These are phyloP conservation scores for Drosophila monieri DNA, from an alignment of 2,888 invertebrate genomes.

Conservation along the genomic window DNA sequence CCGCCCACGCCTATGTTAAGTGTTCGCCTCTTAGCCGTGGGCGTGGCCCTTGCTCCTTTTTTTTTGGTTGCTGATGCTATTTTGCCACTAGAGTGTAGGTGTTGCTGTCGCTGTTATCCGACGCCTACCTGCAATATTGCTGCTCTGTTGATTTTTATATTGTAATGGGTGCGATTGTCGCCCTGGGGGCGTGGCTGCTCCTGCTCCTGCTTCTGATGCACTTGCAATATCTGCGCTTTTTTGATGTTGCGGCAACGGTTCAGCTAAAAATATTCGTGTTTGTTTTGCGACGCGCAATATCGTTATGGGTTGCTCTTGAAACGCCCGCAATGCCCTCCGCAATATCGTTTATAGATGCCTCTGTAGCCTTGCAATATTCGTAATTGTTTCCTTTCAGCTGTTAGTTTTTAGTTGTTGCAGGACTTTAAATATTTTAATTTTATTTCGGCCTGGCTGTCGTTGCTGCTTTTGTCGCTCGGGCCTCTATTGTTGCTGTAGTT, in stretches of 20 bases:
- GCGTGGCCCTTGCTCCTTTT: constrained; percentile 5
- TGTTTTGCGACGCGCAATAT: constrained; percentile 4
- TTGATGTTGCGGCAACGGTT: constrained; percentile 23
- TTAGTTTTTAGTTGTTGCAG: not conserved
- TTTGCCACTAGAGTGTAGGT: constrained; percentile 10
- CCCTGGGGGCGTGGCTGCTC: not conserved
- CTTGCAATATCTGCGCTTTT: constrained; percentile 20
- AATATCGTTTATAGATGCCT: not conserved
- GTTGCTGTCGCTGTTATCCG: constrained; percentile 24
- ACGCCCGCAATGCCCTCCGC: not conserved
- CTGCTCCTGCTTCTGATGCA: not conserved
- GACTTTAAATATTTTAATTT: constrained; percentile 21
- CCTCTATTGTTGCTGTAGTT: constrained; percentile 29
- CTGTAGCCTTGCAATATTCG: constrained; percentile 8
- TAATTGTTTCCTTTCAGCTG: constrained; percentile 6
- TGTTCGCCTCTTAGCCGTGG: not conserved
- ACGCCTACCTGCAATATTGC: constrained; percentile 1
- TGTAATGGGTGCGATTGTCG: not conserved
- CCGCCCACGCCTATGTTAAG: constrained; percentile 1
- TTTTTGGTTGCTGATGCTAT: constrained; percentile 5
- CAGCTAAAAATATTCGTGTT: constrained; percentile 18
- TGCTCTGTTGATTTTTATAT: constrained; percentile 1
- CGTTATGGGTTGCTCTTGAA: constrained; percentile 2
- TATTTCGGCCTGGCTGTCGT: constrained; percentile 9
- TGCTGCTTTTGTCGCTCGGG: constrained; percentile 35